A percentile compares a stretch with the other conserved stretches of the same genome.
Conservation (phyloP, 2,797 vertebrate species). For the Enteromius trimaculatus region DNA sequence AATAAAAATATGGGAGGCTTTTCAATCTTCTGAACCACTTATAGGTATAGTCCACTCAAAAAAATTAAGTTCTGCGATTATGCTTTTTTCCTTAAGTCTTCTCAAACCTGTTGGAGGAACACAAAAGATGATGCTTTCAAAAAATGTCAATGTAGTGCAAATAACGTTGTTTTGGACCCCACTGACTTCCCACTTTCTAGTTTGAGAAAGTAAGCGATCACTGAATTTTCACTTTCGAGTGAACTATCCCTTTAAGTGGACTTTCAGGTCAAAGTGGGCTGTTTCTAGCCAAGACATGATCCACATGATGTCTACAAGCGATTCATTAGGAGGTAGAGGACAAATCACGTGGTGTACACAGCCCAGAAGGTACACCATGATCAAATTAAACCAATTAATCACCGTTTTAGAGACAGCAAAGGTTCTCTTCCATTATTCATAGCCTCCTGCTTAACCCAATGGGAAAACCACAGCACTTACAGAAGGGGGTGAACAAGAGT, state of each 20-base stretch:
- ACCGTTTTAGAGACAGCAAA: slow-evolving; percentile 43
- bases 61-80: not conserved
- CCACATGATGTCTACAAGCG: not conserved
- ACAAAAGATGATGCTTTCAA: not conserved
- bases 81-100: not conserved
- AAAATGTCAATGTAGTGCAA: not conserved
- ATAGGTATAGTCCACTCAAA: not conserved
- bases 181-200: not conserved
- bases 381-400: slow-evolving; percentile 50
- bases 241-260: not conserved
- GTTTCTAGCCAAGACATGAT: not conserved
- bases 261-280: slow-evolving; percentile 11
- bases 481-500: slow-evolving; percentile 7
- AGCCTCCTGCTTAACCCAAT: slow-evolving; percentile 35
- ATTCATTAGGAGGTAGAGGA: slow-evolving; percentile 33
- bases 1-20: not conserved
- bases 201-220: not conserved
- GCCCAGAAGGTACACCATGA: slow-evolving; percentile 32
- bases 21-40: not conserved
- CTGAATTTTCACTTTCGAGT: not conserved
- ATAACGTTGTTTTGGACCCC: not conserved
- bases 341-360: slow-evolving; percentile 24
- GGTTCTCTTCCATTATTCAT: slow-evolving; percentile 49
- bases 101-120: not conserved
- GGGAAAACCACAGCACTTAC: slow-evolving; percentile 19